Base-by-base conservation (phyloP, 2,113 vertebrate species). In the Centropristis striata region DNA sequence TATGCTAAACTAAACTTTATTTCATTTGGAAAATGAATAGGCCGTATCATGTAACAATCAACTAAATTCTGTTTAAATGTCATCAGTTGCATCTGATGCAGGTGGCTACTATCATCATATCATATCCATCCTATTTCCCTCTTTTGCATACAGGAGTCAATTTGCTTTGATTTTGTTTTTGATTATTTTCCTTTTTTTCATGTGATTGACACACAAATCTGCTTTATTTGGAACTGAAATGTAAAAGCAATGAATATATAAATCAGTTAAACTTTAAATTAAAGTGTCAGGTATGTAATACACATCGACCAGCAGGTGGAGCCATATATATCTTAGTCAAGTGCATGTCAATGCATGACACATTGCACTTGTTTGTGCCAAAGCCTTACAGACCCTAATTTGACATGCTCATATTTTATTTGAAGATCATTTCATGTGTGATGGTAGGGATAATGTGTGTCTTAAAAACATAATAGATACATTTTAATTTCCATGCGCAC, bases 241-340 rank as follows among this genome's bases (percentile, higher is more conserved):
- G 15, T 3, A 23, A 21, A 57, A 10, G 3, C 14, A 36, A 37
- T 23, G 14, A 61, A 27, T 5, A 2, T 44, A 13, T 14, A 21
- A 14, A 13, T 46, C 16, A 27, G 0, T 27, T 11, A 44, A 44
- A 46, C n/a, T 21, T 36, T 11, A 18, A 21, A 3, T 49, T 8
- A 3, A 49, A 49, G 5, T 49, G 20, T n/a, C 47, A 50, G 10
- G 3, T 21, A 11, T 27, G 23, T 27, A 60, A 41, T n/a, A 36
- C 28, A 63, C 1, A 20, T 9, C 23, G 46, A 49, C 64, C 90
- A 90, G 83, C 81, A 92, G 90, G 81, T 82, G 85, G 88, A 59
- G 88, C 81, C 23, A 69, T 67, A 10, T 59, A 58, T 64, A 50
- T 3, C 3, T 5, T 14, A 1, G 27, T 46, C 49, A 57, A 20